These are phyloP conservation scores for Nemotelus nigrinus DNA, from an alignment of 2,888 invertebrate genomes.

Conservation along the genomic window DNA sequence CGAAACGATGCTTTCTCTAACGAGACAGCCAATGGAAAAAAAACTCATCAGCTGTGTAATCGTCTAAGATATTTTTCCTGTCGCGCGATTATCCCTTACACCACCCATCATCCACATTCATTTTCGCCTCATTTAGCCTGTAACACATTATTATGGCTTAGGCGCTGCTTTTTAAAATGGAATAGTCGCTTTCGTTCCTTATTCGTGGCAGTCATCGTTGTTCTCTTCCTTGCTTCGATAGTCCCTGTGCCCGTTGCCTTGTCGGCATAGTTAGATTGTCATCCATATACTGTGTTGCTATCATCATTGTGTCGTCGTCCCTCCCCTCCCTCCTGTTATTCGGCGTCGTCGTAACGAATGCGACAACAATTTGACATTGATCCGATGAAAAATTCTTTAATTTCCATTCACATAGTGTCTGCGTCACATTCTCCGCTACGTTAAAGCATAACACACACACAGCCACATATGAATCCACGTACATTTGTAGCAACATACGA, in stretches of 20 bases:
- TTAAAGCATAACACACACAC: not conserved
- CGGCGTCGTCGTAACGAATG: not conserved
- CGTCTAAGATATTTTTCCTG: not conserved
- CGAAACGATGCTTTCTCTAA: no score
- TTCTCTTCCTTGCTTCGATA: not conserved
- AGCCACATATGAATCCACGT: no score
- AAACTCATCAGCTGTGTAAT: not conserved
- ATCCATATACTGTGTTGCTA: not conserved
- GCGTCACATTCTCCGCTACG: not conserved
- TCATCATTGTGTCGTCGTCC: not conserved
- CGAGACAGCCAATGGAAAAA: no score
- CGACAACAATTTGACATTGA: conserved; percentile 36
- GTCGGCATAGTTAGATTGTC: no score
- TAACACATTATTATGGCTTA: not conserved
- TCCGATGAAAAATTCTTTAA: conserved; percentile 40
- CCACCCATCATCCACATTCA: not conserved
- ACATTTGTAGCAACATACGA: no score
- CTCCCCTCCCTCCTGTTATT: not conserved
- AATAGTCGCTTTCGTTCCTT: not conserved
- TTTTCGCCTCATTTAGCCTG: conserved; percentile 19
- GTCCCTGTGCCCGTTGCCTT: not conserved
- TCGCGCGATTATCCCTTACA: conserved; percentile 1
- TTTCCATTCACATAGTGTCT: conserved; percentile 5
- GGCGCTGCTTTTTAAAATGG: not conserved
- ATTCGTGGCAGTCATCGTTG: not conserved